Percentiles rank a stretch among this genome's conserved stretches.
phyloP scores from a whole-genome alignment of 2,888 invertebrate species.

The Drosophila anomelani region DNA sequence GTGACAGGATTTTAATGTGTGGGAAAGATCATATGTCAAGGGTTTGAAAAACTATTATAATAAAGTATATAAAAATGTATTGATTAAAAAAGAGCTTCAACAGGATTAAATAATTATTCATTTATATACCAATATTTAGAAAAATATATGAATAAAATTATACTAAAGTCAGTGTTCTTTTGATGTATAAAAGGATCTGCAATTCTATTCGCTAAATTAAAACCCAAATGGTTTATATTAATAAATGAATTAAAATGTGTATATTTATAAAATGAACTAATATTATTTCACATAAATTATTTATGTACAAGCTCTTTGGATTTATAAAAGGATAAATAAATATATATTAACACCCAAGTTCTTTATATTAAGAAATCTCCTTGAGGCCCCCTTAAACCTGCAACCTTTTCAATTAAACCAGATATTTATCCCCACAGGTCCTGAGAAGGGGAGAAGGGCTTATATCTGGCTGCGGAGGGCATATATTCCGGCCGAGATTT shows the following conservation, averaged over 20 bases:
- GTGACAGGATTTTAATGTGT: constrained; percentile 3
- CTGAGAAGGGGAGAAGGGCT: background rate
- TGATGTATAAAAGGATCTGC: too few relatives aligned
- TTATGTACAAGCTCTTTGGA: background rate
- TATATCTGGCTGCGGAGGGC: background rate
- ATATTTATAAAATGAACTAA: too few relatives aligned
- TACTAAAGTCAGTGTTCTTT: too few relatives aligned
- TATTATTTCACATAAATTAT: too few relatives aligned
- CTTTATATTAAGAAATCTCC: background rate
- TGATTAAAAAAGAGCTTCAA: too few relatives aligned
- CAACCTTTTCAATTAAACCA: constrained; percentile 1
- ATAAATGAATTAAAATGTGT: too few relatives aligned
- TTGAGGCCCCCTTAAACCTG: background rate
- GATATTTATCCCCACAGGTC: background rate
- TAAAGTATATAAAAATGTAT: too few relatives aligned
- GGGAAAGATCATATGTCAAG: constrained; percentile 14
- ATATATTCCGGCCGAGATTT: constrained; percentile 15
- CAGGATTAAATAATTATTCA: too few relatives aligned
- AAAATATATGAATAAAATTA: too few relatives aligned
- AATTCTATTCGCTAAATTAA: too few relatives aligned
- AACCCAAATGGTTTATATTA: too few relatives aligned
- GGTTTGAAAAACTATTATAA: background rate
- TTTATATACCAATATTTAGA: too few relatives aligned
- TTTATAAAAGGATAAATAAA: background rate
- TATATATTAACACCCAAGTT: background rate